Conservation (phyloP, 2,888 invertebrate genomes). For the Orthonychiurus folsomi region DNA sequence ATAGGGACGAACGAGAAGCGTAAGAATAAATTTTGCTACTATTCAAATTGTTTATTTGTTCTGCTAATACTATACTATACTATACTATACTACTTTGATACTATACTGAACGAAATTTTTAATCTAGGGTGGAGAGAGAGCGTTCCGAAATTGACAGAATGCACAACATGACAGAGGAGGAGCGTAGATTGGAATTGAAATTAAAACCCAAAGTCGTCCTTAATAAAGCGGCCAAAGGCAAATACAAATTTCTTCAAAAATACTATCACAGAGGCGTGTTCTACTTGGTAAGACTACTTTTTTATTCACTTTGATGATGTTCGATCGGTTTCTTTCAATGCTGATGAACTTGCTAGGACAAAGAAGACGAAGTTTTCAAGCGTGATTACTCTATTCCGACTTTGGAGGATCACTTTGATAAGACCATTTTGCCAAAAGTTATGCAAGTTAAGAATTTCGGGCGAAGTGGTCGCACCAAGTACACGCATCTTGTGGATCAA, state of each 20-base stretch:
- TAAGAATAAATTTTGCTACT: slow-evolving; percentile 48
- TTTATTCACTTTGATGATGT: not conserved
- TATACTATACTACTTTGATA: not conserved
- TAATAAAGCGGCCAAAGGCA: slow-evolving; percentile 91
- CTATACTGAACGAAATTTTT: not conserved
- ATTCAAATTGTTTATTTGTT: not conserved
- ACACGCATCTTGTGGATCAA: slow-evolving; percentile 97
- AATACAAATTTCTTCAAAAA: slow-evolving; percentile 98
- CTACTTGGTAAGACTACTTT: slow-evolving; percentile 58
- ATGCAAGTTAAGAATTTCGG: slow-evolving; percentile 99
- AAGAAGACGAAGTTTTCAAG: slow-evolving; percentile 80
- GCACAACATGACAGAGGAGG: slow-evolving; percentile 92
- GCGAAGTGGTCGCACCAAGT: slow-evolving; percentile 94
- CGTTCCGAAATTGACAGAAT: slow-evolving; percentile 78
- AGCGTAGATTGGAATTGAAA: slow-evolving; percentile 76
- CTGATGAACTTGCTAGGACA: slow-evolving; percentile 51
- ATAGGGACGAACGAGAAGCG: slow-evolving; percentile 89
- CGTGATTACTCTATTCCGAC: slow-evolving; percentile 93
- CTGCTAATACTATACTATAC: not conserved
- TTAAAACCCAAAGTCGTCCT: slow-evolving; percentile 85
- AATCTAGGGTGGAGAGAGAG: slow-evolving; percentile 68
- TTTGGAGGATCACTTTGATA: slow-evolving; percentile 97
- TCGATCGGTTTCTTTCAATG: not conserved
- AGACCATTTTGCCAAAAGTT: slow-evolving; percentile 95
- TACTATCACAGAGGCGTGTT: slow-evolving; percentile 99